phyloP scores from a whole-genome alignment of 35 echinoderm and acorn worm genomes.

The Amphiura filiformis region DNA sequence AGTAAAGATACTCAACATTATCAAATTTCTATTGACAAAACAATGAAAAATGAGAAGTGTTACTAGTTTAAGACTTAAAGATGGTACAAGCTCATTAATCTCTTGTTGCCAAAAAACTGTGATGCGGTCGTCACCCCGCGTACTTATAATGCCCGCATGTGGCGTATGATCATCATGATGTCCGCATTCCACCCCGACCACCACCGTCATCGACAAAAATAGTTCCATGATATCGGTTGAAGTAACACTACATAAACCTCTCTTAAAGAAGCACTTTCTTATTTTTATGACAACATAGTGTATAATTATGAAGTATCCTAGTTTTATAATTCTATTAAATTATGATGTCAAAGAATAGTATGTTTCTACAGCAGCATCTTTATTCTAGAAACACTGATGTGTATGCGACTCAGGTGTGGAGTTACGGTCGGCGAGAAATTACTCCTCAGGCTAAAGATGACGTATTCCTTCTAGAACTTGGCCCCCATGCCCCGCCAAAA shows the following conservation, averaged over 20 bases:
- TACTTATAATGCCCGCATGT: conserved; percentile 6
- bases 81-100: neutral
- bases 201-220: neutral
- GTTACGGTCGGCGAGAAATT: neutral
- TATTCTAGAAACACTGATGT: neutral
- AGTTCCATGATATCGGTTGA: too few relatives aligned
- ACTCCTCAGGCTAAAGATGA: neutral
- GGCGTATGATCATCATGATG: conserved; percentile 3
- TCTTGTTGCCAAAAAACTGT: neutral
- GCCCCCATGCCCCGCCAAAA: conserved; percentile 7
- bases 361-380: neutral
- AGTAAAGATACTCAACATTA: neutral
- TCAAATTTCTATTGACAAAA: neutral
- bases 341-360: too few relatives aligned
- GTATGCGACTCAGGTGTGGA: neutral
- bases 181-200: neutral
- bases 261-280: too few relatives aligned
- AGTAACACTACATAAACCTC: too few relatives aligned
- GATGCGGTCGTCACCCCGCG: conserved; percentile 3
- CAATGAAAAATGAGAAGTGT: neutral
- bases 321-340: too few relatives aligned
- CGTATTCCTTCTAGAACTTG: neutral
- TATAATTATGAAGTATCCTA: too few relatives aligned
- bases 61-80: neutral
- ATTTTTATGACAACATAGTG: too few relatives aligned